Percentiles rank a stretch among this genome's conserved stretches.
Conservation (phyloP, 2,888 invertebrate species). For the Slavum lentiscoides region DNA sequence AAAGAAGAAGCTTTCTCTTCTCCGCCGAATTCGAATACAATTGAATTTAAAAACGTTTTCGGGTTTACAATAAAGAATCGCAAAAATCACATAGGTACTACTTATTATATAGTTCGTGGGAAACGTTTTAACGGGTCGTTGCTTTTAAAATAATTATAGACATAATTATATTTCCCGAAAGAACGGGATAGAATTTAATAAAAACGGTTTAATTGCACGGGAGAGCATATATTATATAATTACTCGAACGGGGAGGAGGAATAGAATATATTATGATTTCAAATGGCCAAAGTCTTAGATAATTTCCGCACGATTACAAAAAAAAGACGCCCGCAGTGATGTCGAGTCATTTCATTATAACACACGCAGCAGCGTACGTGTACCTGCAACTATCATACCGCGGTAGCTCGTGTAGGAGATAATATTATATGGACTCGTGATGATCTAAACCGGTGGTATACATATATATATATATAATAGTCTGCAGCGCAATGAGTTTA, state of each 20-base stretch:
- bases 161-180: background rate
- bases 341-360: too few species aligned
- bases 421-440: background rate
- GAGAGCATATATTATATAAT: background rate
- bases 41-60: background rate
- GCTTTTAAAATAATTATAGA: constrained; percentile 15
- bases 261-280: too few species aligned
- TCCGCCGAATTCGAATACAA: constrained; percentile 4
- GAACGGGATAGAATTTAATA: background rate
- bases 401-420: background rate
- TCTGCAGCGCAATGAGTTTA: background rate
- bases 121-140: constrained; percentile 24
- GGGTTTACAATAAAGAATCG: constrained; percentile 22
- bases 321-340: too few species aligned
- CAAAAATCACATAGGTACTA: background rate
- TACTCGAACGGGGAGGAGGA: background rate
- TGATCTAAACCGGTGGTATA: background rate
- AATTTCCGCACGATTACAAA: background rate
- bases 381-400: too few species aligned
- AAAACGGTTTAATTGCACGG: background rate
- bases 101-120: constrained; percentile 17
- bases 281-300: background rate
- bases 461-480: too few species aligned
- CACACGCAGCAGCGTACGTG: too few species aligned
- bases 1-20: constrained; percentile 3